Base-by-base conservation (phyloP, 2,888 invertebrate genomes). In the Eupithecia inturbata region DNA sequence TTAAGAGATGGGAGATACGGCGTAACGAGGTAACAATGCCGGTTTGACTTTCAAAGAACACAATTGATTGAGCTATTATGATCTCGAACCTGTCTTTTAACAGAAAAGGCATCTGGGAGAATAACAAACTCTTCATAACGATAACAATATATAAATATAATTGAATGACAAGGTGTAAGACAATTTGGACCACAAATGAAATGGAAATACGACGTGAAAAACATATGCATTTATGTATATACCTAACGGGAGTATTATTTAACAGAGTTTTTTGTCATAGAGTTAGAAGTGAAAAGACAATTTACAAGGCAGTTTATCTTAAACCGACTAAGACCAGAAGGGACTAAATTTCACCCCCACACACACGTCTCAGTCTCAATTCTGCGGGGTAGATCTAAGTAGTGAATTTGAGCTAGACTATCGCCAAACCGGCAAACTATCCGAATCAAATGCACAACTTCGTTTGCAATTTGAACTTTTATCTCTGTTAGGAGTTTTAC, bases 391-490 rank as follows among this genome's bases (percentile, higher is more conserved):
- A 36, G 19, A 68, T 45, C 45, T 28, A 39, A 69, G 62, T 45
- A 68, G 66, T 49, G 62, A 76, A 76, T 76, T 70, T 45, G 63
- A 73, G 73, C 66, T 14, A 69, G 71, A 71, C 57, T 66, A 67
- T 71, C 67, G 70, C 71, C 63, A 75, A 70, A 72, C 70, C 74
- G 72, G 72, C 71, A 72, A 76, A 71, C 75, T 63, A 77, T 74
- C 71, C 33, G 75, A 78, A 77, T 75, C 75, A 76, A 79, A 77
- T 72, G 74, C 74, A 67, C 76, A 79, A 80, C 72, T 80, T 78
- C 76, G 70, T 77, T 78, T 74, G 78, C 80, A 78, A 80, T 80
- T 77, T 72, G 62, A 78, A 80, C 77, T 80, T 80, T 80, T 78
- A 78, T 78, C 77, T 76, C 70, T 70, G 70, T 73, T 77, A 73